Conservation (phyloP, 2,888 invertebrate genomes). For the Malacosoma neustria region DNA sequence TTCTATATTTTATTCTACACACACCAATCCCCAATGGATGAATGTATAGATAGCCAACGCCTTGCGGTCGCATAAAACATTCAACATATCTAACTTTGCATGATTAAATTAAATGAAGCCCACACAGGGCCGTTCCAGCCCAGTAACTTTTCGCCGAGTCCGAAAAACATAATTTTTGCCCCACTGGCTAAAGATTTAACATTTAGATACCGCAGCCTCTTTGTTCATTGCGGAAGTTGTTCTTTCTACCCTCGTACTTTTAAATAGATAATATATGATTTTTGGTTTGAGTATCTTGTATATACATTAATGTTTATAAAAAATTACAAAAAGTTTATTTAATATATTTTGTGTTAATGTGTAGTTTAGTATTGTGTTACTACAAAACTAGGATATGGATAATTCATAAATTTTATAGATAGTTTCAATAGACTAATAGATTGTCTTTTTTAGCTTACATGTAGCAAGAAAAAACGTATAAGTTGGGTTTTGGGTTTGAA, state of each 20-base stretch:
- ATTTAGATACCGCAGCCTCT: conserved; percentile 66
- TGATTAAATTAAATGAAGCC: conserved; percentile 51
- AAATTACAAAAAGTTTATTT: background rate
- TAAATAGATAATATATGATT: conserved; percentile 15
- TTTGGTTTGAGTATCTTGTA: background rate
- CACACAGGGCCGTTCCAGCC: conserved; percentile 38
- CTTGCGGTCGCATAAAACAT: background rate
- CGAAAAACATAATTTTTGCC: conserved; percentile 75
- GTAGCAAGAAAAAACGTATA: too few species aligned
- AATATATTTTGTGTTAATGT: background rate
- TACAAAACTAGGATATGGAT: too few species aligned
- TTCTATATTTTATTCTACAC: too few species aligned
- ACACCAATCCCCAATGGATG: too few species aligned
- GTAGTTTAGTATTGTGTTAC: too few species aligned
- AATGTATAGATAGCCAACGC: too few species aligned
- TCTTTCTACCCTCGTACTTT: conserved; percentile 33
- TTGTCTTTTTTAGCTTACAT: too few species aligned
- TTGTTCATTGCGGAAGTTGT: conserved; percentile 51
- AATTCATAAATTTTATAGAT: conserved; percentile 31
- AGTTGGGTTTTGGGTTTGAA: too few species aligned
- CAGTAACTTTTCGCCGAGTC: conserved; percentile 45
- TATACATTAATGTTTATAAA: background rate
- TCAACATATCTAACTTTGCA: conserved; percentile 6
- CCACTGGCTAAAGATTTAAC: conserved; percentile 71
- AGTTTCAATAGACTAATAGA: too few species aligned